Conservation (phyloP, 2,797 vertebrate genomes). For the Darevskia mixta region DNA sequence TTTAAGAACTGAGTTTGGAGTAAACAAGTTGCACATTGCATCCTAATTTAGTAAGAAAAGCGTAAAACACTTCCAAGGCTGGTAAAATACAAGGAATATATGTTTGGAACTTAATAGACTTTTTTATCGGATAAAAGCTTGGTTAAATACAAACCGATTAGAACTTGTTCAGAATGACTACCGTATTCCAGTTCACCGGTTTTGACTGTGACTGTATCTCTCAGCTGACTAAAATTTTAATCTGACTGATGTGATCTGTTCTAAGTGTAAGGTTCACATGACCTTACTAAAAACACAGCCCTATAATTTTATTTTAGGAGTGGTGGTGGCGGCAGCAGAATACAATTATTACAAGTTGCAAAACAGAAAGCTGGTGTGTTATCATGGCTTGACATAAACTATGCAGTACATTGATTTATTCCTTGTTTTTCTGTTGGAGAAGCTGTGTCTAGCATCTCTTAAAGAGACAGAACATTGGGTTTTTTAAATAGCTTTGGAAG, state of each 20-base stretch:
- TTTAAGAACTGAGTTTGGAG: neutral
- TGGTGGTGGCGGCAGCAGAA: neutral
- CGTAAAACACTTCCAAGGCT: neutral
- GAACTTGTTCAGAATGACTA: neutral
- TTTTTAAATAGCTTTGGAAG: neutral
- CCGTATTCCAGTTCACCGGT: neutral
- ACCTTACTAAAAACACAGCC: neutral
- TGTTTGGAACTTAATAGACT: neutral
- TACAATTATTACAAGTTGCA: neutral
- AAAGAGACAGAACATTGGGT: neutral
- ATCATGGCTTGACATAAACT: neutral
- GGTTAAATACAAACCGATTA: neutral
- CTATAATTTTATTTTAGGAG: neutral
- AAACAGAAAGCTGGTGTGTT: conserved; percentile 14
- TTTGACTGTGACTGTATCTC: neutral
- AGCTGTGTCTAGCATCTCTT: conserved; percentile 16
- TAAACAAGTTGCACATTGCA: neutral
- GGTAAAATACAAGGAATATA: neutral
- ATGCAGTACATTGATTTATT: neutral
- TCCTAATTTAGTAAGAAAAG: neutral
- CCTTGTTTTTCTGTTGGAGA: conserved; percentile 16
- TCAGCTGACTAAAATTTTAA: neutral
- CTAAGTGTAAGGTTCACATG: neutral
- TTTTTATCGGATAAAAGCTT: neutral
- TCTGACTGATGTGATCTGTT: neutral